These are phyloP conservation scores for Himalopsyche japonica DNA, from an alignment of 2,888 invertebrate genomes.

Conservation along the genomic window DNA sequence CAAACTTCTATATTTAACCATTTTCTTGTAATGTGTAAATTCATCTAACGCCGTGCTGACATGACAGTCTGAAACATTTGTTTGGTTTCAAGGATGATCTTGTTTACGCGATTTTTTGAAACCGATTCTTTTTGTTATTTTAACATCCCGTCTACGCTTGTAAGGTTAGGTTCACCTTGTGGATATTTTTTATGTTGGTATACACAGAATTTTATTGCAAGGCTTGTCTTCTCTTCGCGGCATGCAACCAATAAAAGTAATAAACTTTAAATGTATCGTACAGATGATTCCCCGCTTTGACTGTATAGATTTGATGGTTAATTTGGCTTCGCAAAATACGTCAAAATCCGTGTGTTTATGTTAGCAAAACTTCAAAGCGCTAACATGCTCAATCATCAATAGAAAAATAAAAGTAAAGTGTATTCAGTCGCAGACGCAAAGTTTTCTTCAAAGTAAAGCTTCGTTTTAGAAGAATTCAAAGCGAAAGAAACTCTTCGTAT, in stretches of 20 bases:
- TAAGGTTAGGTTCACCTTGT: conserved; percentile 36
- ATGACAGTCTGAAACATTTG: conserved; percentile 1
- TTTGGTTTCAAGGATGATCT: background rate
- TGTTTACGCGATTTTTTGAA: background rate
- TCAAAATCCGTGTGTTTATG: conserved; percentile 19
- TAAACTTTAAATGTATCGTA: background rate
- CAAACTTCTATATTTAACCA: conserved; percentile 34
- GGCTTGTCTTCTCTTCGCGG: background rate
- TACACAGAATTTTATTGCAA: conserved; percentile 15
- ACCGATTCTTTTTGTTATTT: background rate
- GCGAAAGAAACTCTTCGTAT: conserved; percentile 11
- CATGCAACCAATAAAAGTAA: background rate
- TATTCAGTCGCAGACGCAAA: background rate
- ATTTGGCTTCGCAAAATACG: conserved; percentile 12
- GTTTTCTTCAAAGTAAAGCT: background rate
- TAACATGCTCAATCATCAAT: background rate
- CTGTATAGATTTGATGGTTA: background rate
- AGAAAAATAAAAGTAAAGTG: background rate
- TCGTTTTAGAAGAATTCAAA: background rate
- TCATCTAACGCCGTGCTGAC: conserved; percentile 2
- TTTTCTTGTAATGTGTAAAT: conserved; percentile 20
- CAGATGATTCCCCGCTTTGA: background rate
- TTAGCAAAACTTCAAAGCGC: conserved; percentile 8
- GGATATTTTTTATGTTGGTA: conserved; percentile 30
- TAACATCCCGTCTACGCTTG: conserved; percentile 1